Percentiles rank a stretch among this genome's conserved stretches.
These are phyloP conservation scores for Heliconius erato DNA, from an alignment of 2,888 invertebrate species.

Conservation along the genomic window DNA sequence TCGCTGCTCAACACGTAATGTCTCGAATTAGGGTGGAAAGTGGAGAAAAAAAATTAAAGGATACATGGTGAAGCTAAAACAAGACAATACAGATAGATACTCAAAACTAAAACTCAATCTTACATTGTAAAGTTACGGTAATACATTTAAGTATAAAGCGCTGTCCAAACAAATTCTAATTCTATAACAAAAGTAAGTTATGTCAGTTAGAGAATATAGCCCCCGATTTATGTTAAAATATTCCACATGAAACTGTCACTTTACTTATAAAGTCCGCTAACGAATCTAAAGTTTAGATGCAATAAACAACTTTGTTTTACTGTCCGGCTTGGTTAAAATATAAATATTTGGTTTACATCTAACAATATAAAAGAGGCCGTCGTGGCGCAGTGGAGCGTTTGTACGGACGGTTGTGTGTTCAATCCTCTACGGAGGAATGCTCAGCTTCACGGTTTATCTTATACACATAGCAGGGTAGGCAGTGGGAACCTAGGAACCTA, in stretches of 20 bases:
- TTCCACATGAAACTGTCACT: slow-evolving; percentile 6
- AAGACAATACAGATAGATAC: no score
- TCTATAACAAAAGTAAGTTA: slow-evolving; percentile 6
- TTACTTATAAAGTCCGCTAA: neutral
- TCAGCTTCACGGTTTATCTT: neutral
- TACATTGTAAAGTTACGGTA: neutral
- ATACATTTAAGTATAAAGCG: neutral
- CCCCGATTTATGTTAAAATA: slow-evolving; percentile 8
- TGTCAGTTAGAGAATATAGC: neutral
- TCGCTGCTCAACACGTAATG: neutral
- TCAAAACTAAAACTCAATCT: neutral
- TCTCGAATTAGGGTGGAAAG: neutral
- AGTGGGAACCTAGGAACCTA: no score
- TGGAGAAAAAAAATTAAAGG: neutral
- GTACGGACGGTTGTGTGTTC: neutral
- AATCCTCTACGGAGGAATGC: neutral
- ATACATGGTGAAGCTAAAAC: neutral
- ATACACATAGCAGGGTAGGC: no score
- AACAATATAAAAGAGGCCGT: neutral
- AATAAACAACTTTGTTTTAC: neutral
- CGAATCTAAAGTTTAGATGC: neutral
- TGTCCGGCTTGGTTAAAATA: neutral
- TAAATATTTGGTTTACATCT: neutral
- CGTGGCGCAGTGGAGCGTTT: neutral
- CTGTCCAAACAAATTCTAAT: neutral